Evolutionary conservation across 2,888 invertebrate genomes (phyloP).

Genomic region (Bombylius discolor): DNA sequence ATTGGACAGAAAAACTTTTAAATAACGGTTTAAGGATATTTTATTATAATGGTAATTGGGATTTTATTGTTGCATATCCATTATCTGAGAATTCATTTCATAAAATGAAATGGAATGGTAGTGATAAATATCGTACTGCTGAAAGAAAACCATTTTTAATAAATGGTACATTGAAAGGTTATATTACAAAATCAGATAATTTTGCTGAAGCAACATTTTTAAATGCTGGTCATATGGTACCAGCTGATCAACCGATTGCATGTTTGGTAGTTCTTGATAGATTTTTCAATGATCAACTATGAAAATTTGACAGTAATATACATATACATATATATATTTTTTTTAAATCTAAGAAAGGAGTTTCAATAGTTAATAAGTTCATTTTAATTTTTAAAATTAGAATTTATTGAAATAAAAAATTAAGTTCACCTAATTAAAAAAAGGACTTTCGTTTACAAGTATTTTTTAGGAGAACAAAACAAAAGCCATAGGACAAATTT

Average conservation of each 20-base stretch:
- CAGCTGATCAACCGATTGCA: conserved; percentile 47
- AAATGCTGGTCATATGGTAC: conserved; percentile 55
- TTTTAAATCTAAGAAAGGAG: too few relatives aligned
- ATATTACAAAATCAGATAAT: conserved; percentile 43
- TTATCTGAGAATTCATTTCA: conserved; percentile 43
- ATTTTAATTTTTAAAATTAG: too few relatives aligned
- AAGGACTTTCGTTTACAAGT: too few relatives aligned
- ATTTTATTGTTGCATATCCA: conserved; percentile 53
- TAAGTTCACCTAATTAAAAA: too few relatives aligned
- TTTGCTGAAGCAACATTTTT: conserved; percentile 48
- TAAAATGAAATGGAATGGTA: conserved; percentile 38
- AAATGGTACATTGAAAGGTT: conserved; percentile 41
- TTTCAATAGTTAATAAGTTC: too few relatives aligned
- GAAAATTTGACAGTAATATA: neutral
- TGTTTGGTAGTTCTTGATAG: conserved; percentile 47
- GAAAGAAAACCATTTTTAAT: conserved; percentile 38
- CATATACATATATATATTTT: too few relatives aligned
- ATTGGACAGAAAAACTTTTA: conserved; percentile 42
- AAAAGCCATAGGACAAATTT: too few relatives aligned
- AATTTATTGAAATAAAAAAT: too few relatives aligned
- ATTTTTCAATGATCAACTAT: conserved; percentile 36
- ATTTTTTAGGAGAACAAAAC: too few relatives aligned
- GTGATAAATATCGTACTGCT: conserved; percentile 38
- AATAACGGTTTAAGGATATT: conserved; percentile 38
- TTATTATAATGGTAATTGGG: conserved; percentile 41